These are phyloP conservation scores for Panopea generosa DNA, from an alignment of 2,888 invertebrate species.

Conservation along the genomic window DNA sequence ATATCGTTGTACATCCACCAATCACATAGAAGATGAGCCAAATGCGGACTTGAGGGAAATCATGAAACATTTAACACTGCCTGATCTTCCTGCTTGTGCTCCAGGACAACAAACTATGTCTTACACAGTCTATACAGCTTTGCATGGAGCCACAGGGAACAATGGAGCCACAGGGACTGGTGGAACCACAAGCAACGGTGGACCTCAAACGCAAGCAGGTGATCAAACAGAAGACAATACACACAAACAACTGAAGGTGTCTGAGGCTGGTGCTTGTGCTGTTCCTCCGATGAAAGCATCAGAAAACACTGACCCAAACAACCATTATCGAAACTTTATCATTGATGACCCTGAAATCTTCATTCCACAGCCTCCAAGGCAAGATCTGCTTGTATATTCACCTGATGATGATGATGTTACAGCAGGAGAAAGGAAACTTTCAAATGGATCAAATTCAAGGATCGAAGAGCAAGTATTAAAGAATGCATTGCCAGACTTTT, in stretches of 20 bases:
- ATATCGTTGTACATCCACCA: not conserved
- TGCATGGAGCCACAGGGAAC: not conserved
- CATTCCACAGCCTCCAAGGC: not conserved
- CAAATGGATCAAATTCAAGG: not conserved
- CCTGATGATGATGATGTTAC: slow-evolving; percentile 1
- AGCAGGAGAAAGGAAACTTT: not conserved
- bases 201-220: not conserved
- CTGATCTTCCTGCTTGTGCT: too few relatives aligned
- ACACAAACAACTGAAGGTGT: too few relatives aligned
- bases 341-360: too few relatives aligned
- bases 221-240: too few relatives aligned
- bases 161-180: not conserved
- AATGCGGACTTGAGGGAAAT: slow-evolving; percentile 34
- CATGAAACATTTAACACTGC: slow-evolving; percentile 8
- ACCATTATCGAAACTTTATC: too few relatives aligned
- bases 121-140: not conserved
- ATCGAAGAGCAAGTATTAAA: not conserved
- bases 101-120: too few relatives aligned
- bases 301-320: too few relatives aligned
- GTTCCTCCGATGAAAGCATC: too few relatives aligned
- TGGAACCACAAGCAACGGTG: not conserved
- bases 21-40: slow-evolving; percentile 28
- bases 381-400: not conserved
- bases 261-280: too few relatives aligned
- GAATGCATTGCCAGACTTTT: slow-evolving; percentile 26